A percentile compares a stretch with the other conserved stretches of the same genome.
These are phyloP conservation scores for Heliconius erato DNA, from an alignment of 2,888 invertebrate genomes.

Conservation along the genomic window DNA sequence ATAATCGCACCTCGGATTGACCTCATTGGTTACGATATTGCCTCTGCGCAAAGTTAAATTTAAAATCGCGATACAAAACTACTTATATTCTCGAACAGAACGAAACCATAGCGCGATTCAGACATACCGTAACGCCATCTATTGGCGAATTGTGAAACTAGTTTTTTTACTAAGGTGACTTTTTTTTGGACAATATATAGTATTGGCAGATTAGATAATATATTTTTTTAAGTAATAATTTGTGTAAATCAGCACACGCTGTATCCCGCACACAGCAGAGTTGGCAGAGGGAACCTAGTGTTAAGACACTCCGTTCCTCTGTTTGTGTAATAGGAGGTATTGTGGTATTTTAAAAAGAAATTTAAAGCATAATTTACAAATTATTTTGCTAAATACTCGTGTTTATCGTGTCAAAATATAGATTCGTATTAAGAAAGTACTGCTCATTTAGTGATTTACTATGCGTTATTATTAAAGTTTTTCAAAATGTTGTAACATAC, in stretches of 20 bases:
- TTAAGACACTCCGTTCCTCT: no score
- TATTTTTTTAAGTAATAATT: not conserved
- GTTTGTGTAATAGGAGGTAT: no score
- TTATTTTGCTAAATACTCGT: not conserved
- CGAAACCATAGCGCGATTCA: constrained; percentile 65
- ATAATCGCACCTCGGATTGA: constrained; percentile 94
- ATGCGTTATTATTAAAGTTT: no score
- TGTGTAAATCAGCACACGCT: not conserved
- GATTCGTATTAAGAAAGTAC: no score
- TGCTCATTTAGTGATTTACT: no score
- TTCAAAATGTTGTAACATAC: no score
- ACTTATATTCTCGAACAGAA: constrained; percentile 31
- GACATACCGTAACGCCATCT: constrained; percentile 67
- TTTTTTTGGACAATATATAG: no score
- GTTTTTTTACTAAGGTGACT: not conserved
- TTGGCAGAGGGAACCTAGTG: no score
- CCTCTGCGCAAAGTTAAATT: constrained; percentile 94
- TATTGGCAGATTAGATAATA: not conserved
- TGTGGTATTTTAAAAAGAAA: not conserved
- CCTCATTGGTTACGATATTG: constrained; percentile 95
- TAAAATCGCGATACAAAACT: constrained; percentile 91
- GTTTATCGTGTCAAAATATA: no score
- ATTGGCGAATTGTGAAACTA: constrained; percentile 41
- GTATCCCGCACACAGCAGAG: no score
- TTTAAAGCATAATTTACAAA: not conserved